Evolutionary conservation across 2,113 vertebrate genomes (phyloP).

Genomic region (Solenodon paradoxus): DNA sequence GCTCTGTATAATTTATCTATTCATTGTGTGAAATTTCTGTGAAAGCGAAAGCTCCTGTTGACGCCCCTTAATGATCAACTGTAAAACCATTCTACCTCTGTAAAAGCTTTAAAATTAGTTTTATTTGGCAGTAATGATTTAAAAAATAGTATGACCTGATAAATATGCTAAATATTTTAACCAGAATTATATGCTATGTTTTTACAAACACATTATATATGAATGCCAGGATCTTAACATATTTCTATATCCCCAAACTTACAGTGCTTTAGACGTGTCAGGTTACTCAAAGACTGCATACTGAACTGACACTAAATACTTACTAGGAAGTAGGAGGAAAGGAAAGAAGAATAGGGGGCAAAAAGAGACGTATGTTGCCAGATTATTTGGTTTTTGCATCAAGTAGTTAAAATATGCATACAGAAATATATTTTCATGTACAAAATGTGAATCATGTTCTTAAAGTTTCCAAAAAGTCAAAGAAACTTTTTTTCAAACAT

Average conservation of each 20-base stretch:
- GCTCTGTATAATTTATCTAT: neutral
- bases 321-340: neutral
- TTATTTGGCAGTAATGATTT: neutral
- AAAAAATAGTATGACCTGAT: neutral
- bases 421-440: neutral
- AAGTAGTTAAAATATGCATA: neutral
- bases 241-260: neutral
- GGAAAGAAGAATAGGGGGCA: neutral
- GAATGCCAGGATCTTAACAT: neutral
- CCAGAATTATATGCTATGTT: neutral
- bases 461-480: constrained; percentile 25
- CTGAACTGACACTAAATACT: neutral
- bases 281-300: neutral
- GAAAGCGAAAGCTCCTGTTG: no score
- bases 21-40: no score
- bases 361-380: neutral
- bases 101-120: neutral
- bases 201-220: neutral
- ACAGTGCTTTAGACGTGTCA: neutral
- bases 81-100: neutral
- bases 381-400: neutral
- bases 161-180: neutral
- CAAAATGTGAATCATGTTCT: neutral
- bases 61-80: no score
- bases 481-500: constrained; percentile 18